These are phyloP conservation scores for Danaus melanippus DNA, from an alignment of 1,140 invertebrate genomes.

Conservation along the genomic window DNA sequence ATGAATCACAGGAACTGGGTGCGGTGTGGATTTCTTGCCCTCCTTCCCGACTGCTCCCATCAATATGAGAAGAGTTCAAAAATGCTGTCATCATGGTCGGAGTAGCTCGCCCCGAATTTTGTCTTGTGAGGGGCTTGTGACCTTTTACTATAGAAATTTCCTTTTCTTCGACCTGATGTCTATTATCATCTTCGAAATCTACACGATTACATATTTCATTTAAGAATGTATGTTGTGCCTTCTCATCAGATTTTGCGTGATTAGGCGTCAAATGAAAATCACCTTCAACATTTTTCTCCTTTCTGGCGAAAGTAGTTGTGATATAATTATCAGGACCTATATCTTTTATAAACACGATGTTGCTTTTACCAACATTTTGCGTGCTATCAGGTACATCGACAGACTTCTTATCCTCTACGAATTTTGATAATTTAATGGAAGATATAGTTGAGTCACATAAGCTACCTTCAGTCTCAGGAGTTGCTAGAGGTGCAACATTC, in stretches of 20 bases:
- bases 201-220: slow-evolving; percentile 66
- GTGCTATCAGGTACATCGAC: slow-evolving; percentile 61
- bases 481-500: slow-evolving; percentile 73
- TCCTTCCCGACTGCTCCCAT: slow-evolving; percentile 39
- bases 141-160: slow-evolving; percentile 70
- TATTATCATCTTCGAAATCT: slow-evolving; percentile 70
- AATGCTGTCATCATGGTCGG: slow-evolving; percentile 73
- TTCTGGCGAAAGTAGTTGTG: slow-evolving; percentile 75
- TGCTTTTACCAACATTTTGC: slow-evolving; percentile 70
- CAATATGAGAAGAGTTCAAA: slow-evolving; percentile 62
- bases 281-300: slow-evolving; percentile 55
- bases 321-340: slow-evolving; percentile 80
- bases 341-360: slow-evolving; percentile 74
- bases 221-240: slow-evolving; percentile 63
- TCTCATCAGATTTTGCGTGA: slow-evolving; percentile 63
- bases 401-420: slow-evolving; percentile 57
- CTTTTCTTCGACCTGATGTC: slow-evolving; percentile 69
- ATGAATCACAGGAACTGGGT: slow-evolving; percentile 58
- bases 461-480: slow-evolving; percentile 75
- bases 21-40: slow-evolving; percentile 46
- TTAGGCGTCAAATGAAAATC: slow-evolving; percentile 54
- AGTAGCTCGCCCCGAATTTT: slow-evolving; percentile 65
- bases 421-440: slow-evolving; percentile 62
- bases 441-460: slow-evolving; percentile 70
- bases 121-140: slow-evolving; percentile 75